These are phyloP conservation scores for Paramormyrops hopkinsi DNA, from an alignment of 2,797 vertebrate species.

Conservation along the genomic window DNA sequence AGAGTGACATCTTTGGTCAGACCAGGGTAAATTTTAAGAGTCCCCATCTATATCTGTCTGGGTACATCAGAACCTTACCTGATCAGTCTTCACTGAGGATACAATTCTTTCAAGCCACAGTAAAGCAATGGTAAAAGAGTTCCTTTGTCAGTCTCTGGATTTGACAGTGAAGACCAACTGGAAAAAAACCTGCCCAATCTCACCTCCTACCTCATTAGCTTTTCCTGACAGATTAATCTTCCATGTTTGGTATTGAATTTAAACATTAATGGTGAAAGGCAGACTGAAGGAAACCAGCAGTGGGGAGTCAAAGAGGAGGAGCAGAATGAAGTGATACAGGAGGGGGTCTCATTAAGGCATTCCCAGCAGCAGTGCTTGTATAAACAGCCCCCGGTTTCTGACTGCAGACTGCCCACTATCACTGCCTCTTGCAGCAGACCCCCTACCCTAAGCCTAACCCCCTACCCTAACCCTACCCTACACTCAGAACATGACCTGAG, in stretches of 20 bases:
- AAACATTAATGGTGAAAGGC: neutral
- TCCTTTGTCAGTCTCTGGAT: neutral
- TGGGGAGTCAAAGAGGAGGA: slow-evolving; percentile 21
- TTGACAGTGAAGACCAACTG: neutral
- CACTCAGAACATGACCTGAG: slow-evolving; percentile 8
- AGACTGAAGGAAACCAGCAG: neutral
- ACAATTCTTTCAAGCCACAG: neutral
- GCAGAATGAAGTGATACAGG: slow-evolving; percentile 28
- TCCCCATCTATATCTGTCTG: neutral
- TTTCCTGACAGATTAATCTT: slow-evolving; percentile 17
- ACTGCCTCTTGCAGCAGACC: slow-evolving; percentile 55
- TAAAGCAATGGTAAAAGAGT: neutral
- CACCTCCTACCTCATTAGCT: slow-evolving; percentile 5
- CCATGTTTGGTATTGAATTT: neutral
- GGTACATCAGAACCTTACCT: neutral
- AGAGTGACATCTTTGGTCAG: neutral
- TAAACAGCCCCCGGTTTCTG: slow-evolving; percentile 65
- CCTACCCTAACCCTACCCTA: slow-evolving; percentile 13
- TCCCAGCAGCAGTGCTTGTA: slow-evolving; percentile 64
- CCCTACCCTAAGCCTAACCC: slow-evolving; percentile 30
- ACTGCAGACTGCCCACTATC: slow-evolving; percentile 64
- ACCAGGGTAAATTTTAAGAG: neutral
- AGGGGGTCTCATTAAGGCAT: slow-evolving; percentile 67
- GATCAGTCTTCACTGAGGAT: neutral
- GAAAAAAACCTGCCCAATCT: neutral